phyloP scores from a whole-genome alignment of 2,113 vertebrate species.

The Chionis minor region DNA sequence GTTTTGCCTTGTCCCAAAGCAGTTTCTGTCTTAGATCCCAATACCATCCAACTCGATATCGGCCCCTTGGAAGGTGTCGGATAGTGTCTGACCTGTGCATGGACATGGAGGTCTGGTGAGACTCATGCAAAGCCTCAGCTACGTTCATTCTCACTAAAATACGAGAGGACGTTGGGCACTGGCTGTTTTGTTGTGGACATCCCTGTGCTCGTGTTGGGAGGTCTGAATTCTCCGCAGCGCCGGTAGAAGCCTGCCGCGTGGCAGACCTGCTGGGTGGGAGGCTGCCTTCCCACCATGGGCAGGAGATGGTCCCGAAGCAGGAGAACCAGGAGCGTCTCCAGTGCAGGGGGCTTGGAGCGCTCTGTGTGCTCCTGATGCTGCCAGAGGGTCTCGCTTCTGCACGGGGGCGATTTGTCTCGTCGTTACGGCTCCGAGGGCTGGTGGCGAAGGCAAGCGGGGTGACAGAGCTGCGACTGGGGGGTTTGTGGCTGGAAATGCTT shows the following conservation, averaged over 20 bases:
- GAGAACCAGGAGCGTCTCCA: not conserved
- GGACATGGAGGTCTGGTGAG: not conserved
- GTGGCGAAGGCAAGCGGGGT: not conserved
- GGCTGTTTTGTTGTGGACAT: not conserved
- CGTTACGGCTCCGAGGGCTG: fast-evolving
- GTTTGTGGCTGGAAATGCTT: not conserved
- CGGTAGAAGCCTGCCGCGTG: not conserved
- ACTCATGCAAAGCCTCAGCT: fast-evolving
- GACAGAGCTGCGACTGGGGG: not conserved
- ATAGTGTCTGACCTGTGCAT: fast-evolving
- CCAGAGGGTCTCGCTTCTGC: not conserved
- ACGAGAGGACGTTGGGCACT: fast-evolving
- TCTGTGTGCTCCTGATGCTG: fast-evolving
- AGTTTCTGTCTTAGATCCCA: not conserved
- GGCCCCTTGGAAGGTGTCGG: not conserved
- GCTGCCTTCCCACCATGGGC: not conserved
- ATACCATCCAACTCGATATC: fast-evolving
- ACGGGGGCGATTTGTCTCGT: fast-evolving
- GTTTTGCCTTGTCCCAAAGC: not conserved
- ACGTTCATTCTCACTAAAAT: not conserved
- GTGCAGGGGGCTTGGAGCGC: fast-evolving
- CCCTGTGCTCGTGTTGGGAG: not conserved
- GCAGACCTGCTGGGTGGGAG: not conserved
- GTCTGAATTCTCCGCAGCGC: not conserved
- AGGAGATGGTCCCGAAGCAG: not conserved